These are phyloP conservation scores for Ferdinandea cuprea DNA, from an alignment of 2,888 invertebrate species.

Conservation along the genomic window DNA sequence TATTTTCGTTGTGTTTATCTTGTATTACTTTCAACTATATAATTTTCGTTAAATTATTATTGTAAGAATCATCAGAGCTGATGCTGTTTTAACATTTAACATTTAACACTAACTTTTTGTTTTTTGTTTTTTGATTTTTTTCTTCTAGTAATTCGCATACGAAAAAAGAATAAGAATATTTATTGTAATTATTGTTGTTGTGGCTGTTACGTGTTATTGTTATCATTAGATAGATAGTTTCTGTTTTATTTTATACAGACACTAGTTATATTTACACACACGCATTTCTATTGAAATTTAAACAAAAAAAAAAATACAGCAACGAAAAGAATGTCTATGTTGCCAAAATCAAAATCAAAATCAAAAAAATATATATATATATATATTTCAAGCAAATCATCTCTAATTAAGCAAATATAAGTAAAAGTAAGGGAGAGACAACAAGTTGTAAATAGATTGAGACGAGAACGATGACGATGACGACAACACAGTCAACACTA, in stretches of 20 bases:
- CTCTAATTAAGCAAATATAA: constrained; percentile 55
- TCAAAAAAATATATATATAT: not conserved
- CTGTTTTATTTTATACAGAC: constrained; percentile 36
- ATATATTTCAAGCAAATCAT: constrained; percentile 45
- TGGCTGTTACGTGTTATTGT: constrained; percentile 47
- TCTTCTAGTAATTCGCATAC: constrained; percentile 4
- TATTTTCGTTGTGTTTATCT: constrained; percentile 80
- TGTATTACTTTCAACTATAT: constrained; percentile 82
- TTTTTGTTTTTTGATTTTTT: no score
- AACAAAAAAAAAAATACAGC: constrained; percentile 13
- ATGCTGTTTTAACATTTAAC: constrained; percentile 61
- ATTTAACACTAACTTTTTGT: no score
- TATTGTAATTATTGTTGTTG: constrained; percentile 29
- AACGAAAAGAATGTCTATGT: constrained; percentile 53
- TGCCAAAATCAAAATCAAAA: constrained; percentile 36
- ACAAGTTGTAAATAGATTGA: constrained; percentile 49
- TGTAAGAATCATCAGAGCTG: constrained; percentile 62
- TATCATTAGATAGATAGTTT: constrained; percentile 25
- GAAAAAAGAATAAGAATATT: constrained; percentile 13
- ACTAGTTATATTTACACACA: constrained; percentile 65
- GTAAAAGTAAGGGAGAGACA: constrained; percentile 32
- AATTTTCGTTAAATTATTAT: constrained; percentile 79
- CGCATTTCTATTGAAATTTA: constrained; percentile 34
- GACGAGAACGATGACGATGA: constrained; percentile 16
- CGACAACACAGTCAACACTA: constrained; percentile 24